Base-by-base conservation (phyloP, 2,888 invertebrate genomes). In the Choristoneura rosaceana region DNA sequence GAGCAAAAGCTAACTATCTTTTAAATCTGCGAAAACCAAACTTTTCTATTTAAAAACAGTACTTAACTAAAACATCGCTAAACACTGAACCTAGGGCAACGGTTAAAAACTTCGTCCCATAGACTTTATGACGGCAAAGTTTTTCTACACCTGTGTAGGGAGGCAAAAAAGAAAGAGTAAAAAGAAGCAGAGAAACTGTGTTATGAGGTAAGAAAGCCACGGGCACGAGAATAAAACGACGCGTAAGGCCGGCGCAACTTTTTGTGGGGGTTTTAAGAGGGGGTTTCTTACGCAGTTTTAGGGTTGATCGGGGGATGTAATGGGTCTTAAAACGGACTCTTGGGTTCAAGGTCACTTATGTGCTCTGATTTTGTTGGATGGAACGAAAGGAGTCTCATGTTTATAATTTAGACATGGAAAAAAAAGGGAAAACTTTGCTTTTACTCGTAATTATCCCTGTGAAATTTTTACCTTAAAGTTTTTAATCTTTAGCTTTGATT, bases 171-270 rank as follows among this genome's bases (percentile, higher is more conserved):
- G 84, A 84, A 82, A 80, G 78, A 78, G 78, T 78, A 76, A 76
- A 77, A 78, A 76, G 76, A 82, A 80, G 79, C 80, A 80, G 85
- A 85, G 91, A 92, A 93, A 93, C 90, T 93, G 92, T 93, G 93
- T 93, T 92, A 93, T 89, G 90, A 90, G 93, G 93, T 92, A 93
- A 93, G 92, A 87, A 90, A 84, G 90, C 89, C 91, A 90, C 85
- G 90, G 89, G 87, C 90, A 88, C 90, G 89, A 84, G 87, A 93
- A 91, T 90, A 92, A 92, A 92, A 92, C 89, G 90, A 92, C 88
- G 90, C 89, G 91, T 91, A 89, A 89, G 91, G 89, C 89, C 90
- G 91, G 81, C 82, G 83, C 80, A 84, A 87, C 83, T 87, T 89
- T 88, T 87, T 86, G 80, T 77, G 73, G 71, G 79, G 87, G 86